Conservation (phyloP, 2,113 vertebrate species). For the Polypterus senegalus region DNA sequence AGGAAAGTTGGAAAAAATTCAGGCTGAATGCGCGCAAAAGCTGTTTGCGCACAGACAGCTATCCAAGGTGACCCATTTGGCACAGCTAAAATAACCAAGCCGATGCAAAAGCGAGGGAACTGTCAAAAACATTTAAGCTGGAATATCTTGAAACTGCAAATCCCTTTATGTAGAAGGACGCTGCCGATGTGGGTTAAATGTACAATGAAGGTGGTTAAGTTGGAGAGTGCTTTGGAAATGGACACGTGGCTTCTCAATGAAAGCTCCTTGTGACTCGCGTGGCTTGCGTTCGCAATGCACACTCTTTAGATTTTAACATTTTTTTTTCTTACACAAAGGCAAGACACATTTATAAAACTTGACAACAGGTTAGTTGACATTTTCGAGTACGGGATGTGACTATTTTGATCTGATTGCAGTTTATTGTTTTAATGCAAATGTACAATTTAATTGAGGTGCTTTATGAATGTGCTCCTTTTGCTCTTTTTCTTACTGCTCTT, state of each 20-base stretch:
- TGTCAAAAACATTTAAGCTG: constrained; percentile 99
- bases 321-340: constrained; percentile 23
- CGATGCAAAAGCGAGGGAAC: constrained; percentile 96
- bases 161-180: constrained; percentile 99
- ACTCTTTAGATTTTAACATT: constrained; percentile 60
- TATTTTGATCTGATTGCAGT: too few relatives aligned
- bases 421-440: constrained; percentile 7
- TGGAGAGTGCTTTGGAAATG: constrained; percentile 98
- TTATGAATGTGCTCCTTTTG: not conserved
- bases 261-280: constrained; percentile 88
- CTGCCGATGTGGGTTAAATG: constrained; percentile 97
- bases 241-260: constrained; percentile 99
- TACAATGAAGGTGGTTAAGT: constrained; percentile 99
- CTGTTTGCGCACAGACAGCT: constrained; percentile 99
- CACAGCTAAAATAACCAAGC: constrained; percentile 99
- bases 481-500: too few relatives aligned
- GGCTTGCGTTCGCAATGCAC: constrained; percentile 79
- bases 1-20: constrained; percentile 99
- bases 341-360: not conserved
- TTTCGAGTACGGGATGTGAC: too few relatives aligned
- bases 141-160: constrained; percentile 99
- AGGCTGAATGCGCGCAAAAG: constrained; percentile 99
- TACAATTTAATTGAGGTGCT: constrained; percentile 1
- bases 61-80: constrained; percentile 99
- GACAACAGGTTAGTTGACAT: too few relatives aligned